Base-by-base conservation (phyloP, 2,113 vertebrate genomes). In the Rallus limicola region DNA sequence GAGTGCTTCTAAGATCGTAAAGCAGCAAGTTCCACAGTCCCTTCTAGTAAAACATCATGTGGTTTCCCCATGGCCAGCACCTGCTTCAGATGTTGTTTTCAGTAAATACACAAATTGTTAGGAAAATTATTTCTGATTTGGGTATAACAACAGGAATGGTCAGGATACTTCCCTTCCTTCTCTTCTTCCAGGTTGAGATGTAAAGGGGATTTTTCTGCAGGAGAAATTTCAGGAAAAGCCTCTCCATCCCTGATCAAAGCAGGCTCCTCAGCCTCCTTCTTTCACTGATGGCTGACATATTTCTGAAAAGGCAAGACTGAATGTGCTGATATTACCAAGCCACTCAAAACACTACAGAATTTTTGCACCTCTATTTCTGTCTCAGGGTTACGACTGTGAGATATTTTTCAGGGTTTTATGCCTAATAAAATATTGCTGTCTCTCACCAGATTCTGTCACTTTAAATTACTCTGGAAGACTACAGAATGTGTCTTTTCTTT, bases 281-380 rank as follows among this genome's bases (percentile, higher is more conserved):
- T 84, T 94, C 14, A 64, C 19, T 86, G 77, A 50, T 65, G 36
- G 44, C 20, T 87, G 67, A 69, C 36, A 33, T 77, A 80, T 72
- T 90, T 90, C 72, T 82, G 44, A 81, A 90, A 77, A 95, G 40
- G 56, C 25, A 94, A 28, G 25, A 67, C 50, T 91, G 48, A 85
- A 63, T 46, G 29, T 85, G 68, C 28, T 46, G 67, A 19, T 90
- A 90, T 90, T 91, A 86, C 40, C 67, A 76, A 88, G 60, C 24
- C 63, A 77, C 50, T 80, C 58, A 82, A 90, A 95, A 87, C 50
- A 85, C 58, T 74, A 69, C 23, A 74, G 55, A 90, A 91, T 70
- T 86, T 93, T 92, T 91, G 48, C 75, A 80, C 52, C 55, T 91
- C 71, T 96, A 65, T 91, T 95, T 96, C 75, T 94, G 70, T 77